Percentiles rank a stretch among this genome's conserved stretches.
These are phyloP conservation scores for Apostichopus japonicus DNA, from an alignment of 35 echinoderm and acorn worm species.

Conservation along the genomic window DNA sequence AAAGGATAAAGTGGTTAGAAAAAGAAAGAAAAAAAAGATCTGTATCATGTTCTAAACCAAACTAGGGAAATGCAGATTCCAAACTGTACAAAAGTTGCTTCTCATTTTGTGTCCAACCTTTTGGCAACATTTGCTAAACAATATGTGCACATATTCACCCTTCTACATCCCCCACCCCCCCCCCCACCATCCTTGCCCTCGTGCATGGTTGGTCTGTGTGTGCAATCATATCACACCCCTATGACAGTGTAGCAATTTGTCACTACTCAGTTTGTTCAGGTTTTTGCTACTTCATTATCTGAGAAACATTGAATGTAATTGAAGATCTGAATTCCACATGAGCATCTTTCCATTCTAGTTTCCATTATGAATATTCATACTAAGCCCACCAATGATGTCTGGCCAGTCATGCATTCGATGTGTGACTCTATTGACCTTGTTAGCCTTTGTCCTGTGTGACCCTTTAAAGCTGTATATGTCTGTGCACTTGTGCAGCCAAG, in stretches of 20 bases:
- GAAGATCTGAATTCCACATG: conserved; percentile 40
- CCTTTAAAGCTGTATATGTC: conserved; percentile 39
- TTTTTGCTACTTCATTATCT: conserved; percentile 29
- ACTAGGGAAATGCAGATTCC: too few species aligned
- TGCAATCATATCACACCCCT: background rate
- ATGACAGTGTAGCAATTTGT: conserved; percentile 23
- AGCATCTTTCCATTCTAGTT: conserved; percentile 42
- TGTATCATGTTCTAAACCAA: too few species aligned
- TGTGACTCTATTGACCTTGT: conserved; percentile 42
- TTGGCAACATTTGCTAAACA: too few species aligned
- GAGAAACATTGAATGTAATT: conserved; percentile 37
- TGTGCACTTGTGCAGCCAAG: background rate
- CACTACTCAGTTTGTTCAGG: conserved; percentile 29
- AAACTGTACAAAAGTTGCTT: too few species aligned
- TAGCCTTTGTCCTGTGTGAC: conserved; percentile 40
- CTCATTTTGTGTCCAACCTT: too few species aligned
- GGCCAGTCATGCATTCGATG: conserved; percentile 48
- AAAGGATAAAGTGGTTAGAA: too few species aligned
- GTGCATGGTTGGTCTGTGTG: too few species aligned
- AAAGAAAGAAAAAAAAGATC: too few species aligned
- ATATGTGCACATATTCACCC: too few species aligned
- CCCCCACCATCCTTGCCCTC: too few species aligned
- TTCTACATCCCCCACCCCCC: too few species aligned
- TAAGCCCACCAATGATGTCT: conserved; percentile 14
- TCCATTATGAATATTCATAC: conserved; percentile 37